Conservation (phyloP, 2,113 vertebrate genomes). For the Rhinopithecus roxellana region DNA sequence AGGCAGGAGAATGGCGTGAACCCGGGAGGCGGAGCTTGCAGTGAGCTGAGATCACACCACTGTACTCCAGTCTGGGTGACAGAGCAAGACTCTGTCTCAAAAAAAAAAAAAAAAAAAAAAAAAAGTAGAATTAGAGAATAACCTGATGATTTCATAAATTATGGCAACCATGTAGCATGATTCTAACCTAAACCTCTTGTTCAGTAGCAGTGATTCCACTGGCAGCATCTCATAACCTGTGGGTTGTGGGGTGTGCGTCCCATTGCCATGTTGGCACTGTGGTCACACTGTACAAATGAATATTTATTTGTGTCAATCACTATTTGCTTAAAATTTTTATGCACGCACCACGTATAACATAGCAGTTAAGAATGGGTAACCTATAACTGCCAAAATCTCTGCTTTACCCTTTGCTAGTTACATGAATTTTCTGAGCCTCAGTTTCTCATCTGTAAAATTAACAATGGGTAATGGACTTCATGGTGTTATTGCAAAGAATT, state of each 20-base stretch:
- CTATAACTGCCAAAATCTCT: background rate
- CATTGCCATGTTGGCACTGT: background rate
- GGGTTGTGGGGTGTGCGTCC: fast-evolving
- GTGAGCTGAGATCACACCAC: no score
- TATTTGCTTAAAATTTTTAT: background rate
- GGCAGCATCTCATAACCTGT: background rate
- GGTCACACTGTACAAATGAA: background rate
- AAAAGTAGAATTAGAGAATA: background rate
- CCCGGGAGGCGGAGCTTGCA: no score
- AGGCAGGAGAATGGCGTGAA: no score
- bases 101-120: no score
- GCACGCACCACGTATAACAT: background rate
- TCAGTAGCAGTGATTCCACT: background rate
- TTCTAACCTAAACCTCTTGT: background rate
- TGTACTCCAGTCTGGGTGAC: no score
- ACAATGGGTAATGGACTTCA: background rate
- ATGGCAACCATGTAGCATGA: background rate
- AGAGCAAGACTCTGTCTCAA: no score
- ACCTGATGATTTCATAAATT: background rate
- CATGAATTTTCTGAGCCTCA: background rate
- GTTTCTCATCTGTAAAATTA: background rate
- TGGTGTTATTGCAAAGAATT: background rate
- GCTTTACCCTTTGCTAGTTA: background rate
- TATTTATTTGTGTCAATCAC: background rate
- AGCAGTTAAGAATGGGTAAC: background rate